Percentiles rank a stretch among this genome's conserved stretches.
phyloP scores from a whole-genome alignment of 2,888 invertebrate genomes.

The Plutella xylostella region DNA sequence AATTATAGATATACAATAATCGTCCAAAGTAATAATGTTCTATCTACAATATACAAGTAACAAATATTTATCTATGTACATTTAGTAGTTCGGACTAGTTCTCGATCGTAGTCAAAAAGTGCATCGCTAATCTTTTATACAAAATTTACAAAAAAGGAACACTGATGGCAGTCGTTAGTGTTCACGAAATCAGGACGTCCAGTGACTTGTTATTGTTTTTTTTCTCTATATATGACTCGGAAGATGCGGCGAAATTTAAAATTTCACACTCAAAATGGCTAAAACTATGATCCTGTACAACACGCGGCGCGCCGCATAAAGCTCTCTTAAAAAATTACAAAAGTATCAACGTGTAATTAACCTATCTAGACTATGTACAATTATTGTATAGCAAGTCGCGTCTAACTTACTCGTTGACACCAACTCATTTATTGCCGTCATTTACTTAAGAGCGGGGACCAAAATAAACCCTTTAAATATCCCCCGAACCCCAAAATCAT shows the following conservation, averaged over 20 bases:
- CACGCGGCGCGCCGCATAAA: constrained; percentile 56
- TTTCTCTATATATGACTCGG: constrained; percentile 26
- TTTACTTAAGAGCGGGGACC: no score
- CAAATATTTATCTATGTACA: constrained; percentile 69
- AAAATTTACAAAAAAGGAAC: constrained; percentile 54
- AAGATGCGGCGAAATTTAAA: constrained; percentile 59
- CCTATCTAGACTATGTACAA: constrained; percentile 65
- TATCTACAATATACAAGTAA: constrained; percentile 70
- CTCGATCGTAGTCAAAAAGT: constrained; percentile 55
- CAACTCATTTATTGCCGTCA: constrained; percentile 52
- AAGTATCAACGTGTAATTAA: constrained; percentile 52
- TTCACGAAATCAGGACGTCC: constrained; percentile 7
- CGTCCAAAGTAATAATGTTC: constrained; percentile 62
- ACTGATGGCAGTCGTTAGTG: constrained; percentile 21
- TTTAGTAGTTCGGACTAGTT: constrained; percentile 66
- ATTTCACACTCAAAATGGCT: constrained; percentile 47
- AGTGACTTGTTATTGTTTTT: background rate
- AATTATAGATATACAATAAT: constrained; percentile 57
- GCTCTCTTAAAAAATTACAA: constrained; percentile 67
- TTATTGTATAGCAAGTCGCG: constrained; percentile 65
- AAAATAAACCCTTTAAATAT: no score
- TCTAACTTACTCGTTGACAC: constrained; percentile 47
- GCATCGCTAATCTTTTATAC: constrained; percentile 39
- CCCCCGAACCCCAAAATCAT: no score
- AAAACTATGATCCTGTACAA: constrained; percentile 49